These are phyloP conservation scores for Dromas ardeola DNA, from an alignment of 2,113 vertebrate genomes.

Conservation along the genomic window DNA sequence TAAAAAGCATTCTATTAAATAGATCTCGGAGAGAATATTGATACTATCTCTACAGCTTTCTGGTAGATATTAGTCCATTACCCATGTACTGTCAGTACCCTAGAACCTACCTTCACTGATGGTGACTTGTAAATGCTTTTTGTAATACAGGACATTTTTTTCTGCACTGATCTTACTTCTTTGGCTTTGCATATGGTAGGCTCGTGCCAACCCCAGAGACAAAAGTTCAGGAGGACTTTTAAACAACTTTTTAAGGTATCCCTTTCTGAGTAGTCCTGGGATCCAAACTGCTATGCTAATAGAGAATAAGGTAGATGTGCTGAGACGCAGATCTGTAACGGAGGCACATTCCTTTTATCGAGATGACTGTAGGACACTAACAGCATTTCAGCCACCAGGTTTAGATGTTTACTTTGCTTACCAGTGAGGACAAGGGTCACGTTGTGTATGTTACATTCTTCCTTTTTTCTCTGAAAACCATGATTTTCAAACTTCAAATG, in stretches of 20 bases:
- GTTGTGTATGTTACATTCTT: background rate
- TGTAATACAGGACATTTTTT: background rate
- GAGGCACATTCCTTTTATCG: background rate
- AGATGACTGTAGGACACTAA: background rate
- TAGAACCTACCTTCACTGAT: background rate
- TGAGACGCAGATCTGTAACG: background rate
- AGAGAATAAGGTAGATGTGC: fast-evolving
- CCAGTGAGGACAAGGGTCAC: background rate
- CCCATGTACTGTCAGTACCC: background rate
- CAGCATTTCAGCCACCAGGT: background rate
- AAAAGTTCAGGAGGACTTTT: background rate
- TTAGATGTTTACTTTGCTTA: background rate
- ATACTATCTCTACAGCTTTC: background rate
- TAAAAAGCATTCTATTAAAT: background rate
- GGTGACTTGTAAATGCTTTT: background rate
- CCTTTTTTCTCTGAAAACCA: background rate
- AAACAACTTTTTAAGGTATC: background rate
- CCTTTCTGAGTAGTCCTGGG: background rate
- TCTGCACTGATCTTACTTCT: background rate
- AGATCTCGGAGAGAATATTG: background rate
- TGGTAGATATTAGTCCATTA: background rate
- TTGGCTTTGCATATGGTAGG: background rate
- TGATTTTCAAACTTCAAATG: background rate
- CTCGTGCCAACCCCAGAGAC: background rate
- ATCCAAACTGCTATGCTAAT: background rate